Percentiles rank a stretch among this genome's conserved stretches.
phyloP scores from a whole-genome alignment of 2,113 vertebrate genomes.

The Stigmatopora argus region DNA sequence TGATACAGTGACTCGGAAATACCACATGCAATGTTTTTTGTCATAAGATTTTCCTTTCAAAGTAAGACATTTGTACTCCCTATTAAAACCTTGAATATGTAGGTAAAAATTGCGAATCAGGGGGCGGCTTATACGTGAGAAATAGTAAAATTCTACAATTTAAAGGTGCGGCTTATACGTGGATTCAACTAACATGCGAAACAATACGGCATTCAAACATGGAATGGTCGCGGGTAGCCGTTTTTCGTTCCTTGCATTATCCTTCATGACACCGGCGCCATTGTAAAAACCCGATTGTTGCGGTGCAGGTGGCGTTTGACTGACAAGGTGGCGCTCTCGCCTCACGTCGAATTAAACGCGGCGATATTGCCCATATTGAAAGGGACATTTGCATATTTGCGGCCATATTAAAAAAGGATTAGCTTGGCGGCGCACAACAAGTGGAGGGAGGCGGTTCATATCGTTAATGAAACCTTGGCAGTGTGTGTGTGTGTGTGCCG shows the following conservation, averaged over 20 bases:
- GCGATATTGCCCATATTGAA: constrained; percentile 95
- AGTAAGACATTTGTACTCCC: too few relatives aligned
- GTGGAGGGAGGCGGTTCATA: constrained; percentile 92
- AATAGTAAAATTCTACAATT: too few relatives aligned
- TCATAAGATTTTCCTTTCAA: too few relatives aligned
- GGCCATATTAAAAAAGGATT: constrained; percentile 98
- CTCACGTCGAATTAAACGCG: constrained; percentile 97
- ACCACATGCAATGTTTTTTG: too few relatives aligned
- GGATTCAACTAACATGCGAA: too few relatives aligned
- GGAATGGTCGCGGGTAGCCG: constrained; percentile 43
- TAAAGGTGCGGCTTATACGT: too few relatives aligned
- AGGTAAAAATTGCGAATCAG: too few relatives aligned
- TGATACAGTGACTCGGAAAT: too few relatives aligned
- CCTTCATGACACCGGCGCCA: constrained; percentile 85
- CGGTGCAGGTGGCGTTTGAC: constrained; percentile 76
- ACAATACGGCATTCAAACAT: too few relatives aligned
- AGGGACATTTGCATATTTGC: constrained; percentile 97
- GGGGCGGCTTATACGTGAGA: too few relatives aligned
- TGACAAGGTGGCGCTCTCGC: constrained; percentile 94
- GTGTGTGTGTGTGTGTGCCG: not conserved
- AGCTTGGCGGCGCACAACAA: constrained; percentile 93
- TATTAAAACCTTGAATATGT: too few relatives aligned
- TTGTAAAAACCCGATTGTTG: constrained; percentile 66
- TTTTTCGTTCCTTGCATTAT: constrained; percentile 53
- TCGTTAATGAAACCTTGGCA: constrained; percentile 96